Conservation (phyloP, 2,888 invertebrate species). For the Coelinius sp. region DNA sequence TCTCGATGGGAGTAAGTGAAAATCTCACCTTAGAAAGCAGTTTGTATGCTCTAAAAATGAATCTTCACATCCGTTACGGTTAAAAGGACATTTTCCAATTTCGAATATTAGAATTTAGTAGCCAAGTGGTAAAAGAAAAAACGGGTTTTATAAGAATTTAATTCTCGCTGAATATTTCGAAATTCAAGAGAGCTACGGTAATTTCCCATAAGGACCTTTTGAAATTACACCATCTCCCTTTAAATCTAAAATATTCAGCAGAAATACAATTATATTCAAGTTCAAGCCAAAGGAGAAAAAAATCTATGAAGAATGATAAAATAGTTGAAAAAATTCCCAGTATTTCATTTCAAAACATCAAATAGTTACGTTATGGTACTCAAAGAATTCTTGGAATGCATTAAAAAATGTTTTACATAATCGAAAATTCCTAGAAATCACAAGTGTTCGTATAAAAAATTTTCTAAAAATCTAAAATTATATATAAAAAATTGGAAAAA, state of each 20-base stretch:
- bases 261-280: too few species aligned
- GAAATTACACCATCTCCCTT: neutral
- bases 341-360: neutral
- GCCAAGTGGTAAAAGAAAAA: too few species aligned
- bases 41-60: neutral
- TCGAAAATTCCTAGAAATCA: neutral
- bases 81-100: neutral
- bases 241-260: too few species aligned
- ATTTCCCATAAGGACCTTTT: too few species aligned
- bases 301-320: too few species aligned
- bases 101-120: neutral
- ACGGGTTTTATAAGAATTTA: too few species aligned
- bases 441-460: neutral
- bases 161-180: too few species aligned
- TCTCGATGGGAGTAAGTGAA: neutral
- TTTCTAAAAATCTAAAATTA: neutral
- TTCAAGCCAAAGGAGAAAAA: too few species aligned
- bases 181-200: neutral
- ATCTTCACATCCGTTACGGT: neutral
- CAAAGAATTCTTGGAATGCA: neutral
- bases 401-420: neutral
- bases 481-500: neutral
- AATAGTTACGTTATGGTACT: neutral
- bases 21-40: neutral
- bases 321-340: too few species aligned